Conservation (phyloP, 2,888 invertebrate species). For the Plagodis pulveraria region DNA sequence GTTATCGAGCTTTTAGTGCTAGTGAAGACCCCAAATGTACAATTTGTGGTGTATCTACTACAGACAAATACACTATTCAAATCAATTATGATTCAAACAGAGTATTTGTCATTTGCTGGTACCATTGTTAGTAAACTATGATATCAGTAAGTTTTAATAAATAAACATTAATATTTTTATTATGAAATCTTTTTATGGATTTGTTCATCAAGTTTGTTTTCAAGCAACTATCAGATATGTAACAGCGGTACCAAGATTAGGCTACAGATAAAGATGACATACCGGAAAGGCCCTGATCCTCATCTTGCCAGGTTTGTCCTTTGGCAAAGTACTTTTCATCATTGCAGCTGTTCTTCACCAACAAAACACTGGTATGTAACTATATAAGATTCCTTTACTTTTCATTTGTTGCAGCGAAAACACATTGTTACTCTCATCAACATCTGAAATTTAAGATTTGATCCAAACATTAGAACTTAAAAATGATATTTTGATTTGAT, state of each 20-base stretch:
- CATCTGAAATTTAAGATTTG: conserved; percentile 68
- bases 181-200: not conserved
- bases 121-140: no score
- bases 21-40: no score
- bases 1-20: no score
- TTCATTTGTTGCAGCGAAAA: conserved; percentile 74
- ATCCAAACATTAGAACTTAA: conserved; percentile 13
- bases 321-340: conserved; percentile 91
- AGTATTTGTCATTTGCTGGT: no score
- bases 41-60: no score
- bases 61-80: no score
- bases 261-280: conserved; percentile 71
- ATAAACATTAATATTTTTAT: not conserved
- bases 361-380: conserved; percentile 61
- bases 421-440: conserved; percentile 74
- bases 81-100: no score
- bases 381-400: conserved; percentile 54
- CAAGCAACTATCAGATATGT: not conserved
- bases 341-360: conserved; percentile 72
- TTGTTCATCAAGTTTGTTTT: not conserved
- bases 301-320: conserved; percentile 97
- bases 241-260: not conserved
- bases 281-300: conserved; percentile 99
- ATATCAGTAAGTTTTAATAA: no score
- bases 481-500: no score